Percentiles rank a stretch among this genome's conserved stretches.
These are phyloP conservation scores for Sphenodon punctatus DNA, from an alignment of 2,797 vertebrate species.

Conservation along the genomic window DNA sequence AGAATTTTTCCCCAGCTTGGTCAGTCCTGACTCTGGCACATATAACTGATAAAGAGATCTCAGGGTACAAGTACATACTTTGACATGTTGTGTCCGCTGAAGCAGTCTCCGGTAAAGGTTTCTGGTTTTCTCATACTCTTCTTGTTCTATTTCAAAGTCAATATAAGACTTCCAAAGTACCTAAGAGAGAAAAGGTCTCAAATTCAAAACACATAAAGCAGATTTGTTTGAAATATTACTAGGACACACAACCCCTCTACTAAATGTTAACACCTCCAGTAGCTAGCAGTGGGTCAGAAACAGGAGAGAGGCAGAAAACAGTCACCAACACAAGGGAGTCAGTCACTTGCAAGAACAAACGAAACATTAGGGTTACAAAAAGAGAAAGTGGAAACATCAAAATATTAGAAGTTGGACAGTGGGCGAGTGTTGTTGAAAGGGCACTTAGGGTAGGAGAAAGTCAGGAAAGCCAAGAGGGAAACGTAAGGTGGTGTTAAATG, in stretches of 20 bases:
- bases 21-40: neutral
- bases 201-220: neutral
- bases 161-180: constrained; percentile 99
- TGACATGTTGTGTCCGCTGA: constrained; percentile 95
- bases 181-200: constrained; percentile 66
- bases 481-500: no score
- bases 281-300: neutral
- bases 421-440: neutral
- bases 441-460: neutral
- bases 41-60: neutral
- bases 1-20: accelerated
- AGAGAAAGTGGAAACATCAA: neutral
- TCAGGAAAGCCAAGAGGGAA: neutral
- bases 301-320: neutral
- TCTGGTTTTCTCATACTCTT: constrained; percentile 91
- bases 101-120: constrained; percentile 90
- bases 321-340: neutral
- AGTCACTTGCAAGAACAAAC: neutral
- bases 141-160: constrained; percentile 97
- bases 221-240: no score
- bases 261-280: neutral
- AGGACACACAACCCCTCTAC: no score
- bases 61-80: constrained; percentile 76
- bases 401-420: neutral
- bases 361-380: neutral